These are phyloP conservation scores for Sebastes trivittatus DNA, from an alignment of 2,797 vertebrate species.

Conservation along the genomic window DNA sequence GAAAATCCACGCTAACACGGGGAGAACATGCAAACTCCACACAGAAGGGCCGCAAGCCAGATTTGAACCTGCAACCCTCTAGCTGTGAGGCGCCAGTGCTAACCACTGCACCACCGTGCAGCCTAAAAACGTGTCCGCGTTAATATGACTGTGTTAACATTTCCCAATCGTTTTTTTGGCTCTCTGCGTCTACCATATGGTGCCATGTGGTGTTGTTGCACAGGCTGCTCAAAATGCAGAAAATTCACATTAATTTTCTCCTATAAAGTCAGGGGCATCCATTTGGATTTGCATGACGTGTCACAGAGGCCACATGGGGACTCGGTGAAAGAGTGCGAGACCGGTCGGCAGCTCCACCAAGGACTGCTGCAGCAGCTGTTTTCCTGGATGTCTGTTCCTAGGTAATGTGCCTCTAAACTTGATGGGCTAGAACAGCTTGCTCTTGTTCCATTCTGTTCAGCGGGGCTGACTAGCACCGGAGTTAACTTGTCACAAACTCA, in stretches of 20 bases:
- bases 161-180: conserved; percentile 54
- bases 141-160: conserved; percentile 67
- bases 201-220: conserved; percentile 75
- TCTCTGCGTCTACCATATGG: conserved; percentile 68
- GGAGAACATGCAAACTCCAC: no score
- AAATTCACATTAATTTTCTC: conserved; percentile 67
- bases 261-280: conserved; percentile 68
- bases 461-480: conserved; percentile 19
- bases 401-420: conserved; percentile 72
- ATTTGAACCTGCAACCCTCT: no score
- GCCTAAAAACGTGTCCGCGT: conserved; percentile 36
- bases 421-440: conserved; percentile 68
- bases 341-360: conserved; percentile 46
- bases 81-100: no score
- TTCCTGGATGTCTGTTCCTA: conserved; percentile 51
- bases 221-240: conserved; percentile 69
- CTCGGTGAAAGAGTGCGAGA: conserved; percentile 45
- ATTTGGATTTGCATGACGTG: conserved; percentile 75
- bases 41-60: no score
- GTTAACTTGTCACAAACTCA: conserved; percentile 50
- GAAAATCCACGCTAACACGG: no score
- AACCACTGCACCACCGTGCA: no score
- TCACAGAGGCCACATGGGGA: conserved; percentile 69
- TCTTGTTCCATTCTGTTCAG: conserved; percentile 47
- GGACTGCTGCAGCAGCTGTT: conserved; percentile 73